A percentile compares a stretch with the other conserved stretches of the same genome.
These are phyloP conservation scores for Rhabdophis nuchalis DNA, from an alignment of 2,797 vertebrate species.

Conservation along the genomic window DNA sequence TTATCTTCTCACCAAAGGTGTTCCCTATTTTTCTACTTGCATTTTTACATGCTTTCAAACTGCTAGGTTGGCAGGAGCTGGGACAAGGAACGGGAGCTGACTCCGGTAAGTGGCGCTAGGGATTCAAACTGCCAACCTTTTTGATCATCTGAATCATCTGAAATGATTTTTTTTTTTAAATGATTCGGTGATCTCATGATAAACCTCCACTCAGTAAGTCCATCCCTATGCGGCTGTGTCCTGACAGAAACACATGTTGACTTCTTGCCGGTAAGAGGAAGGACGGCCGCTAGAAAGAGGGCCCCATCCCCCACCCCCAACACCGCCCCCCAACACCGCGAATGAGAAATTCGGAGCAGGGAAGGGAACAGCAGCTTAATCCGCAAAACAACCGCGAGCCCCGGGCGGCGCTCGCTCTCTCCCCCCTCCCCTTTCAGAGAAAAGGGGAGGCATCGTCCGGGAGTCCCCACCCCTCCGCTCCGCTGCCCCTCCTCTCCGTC, in stretches of 20 bases:
- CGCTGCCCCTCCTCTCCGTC: constrained; percentile 1
- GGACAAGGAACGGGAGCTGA: too few relatives aligned
- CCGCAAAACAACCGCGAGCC: not conserved
- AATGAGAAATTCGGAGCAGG: not conserved
- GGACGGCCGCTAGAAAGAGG: not conserved
- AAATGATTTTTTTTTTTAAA: too few relatives aligned
- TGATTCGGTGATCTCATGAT: not conserved
- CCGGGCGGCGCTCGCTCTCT: not conserved
- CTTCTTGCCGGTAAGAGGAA: not conserved
- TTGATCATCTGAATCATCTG: too few relatives aligned
- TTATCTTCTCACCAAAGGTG: too few relatives aligned
- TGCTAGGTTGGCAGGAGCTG: too few relatives aligned
- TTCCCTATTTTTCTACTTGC: too few relatives aligned
- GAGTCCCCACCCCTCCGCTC: constrained; percentile 45
- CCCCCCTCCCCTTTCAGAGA: not conserved
- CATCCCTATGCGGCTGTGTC: not conserved
- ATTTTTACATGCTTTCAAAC: too few relatives aligned
- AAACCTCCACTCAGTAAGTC: not conserved
- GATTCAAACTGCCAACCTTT: too few relatives aligned
- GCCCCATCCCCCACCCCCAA: not conserved
- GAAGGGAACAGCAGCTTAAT: not conserved
- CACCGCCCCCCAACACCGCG: not conserved
- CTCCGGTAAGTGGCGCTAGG: too few relatives aligned
- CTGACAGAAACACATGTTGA: not conserved
- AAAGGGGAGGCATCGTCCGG: constrained; percentile 58